Evolutionary conservation across 1,140 invertebrate species (phyloP), one percentile per base, ranked within the genome.

Genomic region (Tribolium madens): DNA sequence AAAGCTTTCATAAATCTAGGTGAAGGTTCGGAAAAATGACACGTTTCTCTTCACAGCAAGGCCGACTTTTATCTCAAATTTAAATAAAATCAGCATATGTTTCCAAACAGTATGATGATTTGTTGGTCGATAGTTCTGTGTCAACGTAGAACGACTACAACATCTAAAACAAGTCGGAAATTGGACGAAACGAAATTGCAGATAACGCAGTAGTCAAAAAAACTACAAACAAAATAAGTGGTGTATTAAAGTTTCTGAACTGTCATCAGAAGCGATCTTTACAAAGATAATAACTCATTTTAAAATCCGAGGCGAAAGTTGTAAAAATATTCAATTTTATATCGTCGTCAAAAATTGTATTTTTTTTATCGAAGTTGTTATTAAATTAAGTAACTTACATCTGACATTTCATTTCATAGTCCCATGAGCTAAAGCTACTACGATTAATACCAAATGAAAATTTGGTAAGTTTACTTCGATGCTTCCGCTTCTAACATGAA

Each of bases 201-300:
- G 70, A 73, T 73, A 73, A 73, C 70, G 31, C 47, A 73, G 50
- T 73, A 52, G 21, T 64, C 47, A 52, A 73, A 73, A 73, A 42
- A 73, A 73, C 50, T 73, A 73, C 70, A 73, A 52, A 36, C 47
- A 33, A 64, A 64, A 64, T 64, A 64, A 64, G 57, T 64, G 57
- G 21, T 13, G 26, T 64, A 64, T 64, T 64, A 64, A 64, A 64
- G 57, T 64, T 64, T 64, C 18, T 64, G 13, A 64, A 64, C 57
- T 64, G 31, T 10, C 18, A 12, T 64, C 31, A n/a, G 21, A 42
- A 33, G 3, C n/a, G 26, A 36, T 33, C 21, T 26, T 64, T 15
- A 33, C n/a, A 14, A 18, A 33, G 57, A 33, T 33, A 9, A 42
- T n/a, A 64, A 17, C 52, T 36, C 57, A 4, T 64, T 64, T 64